These are phyloP conservation scores for Alectura lathami DNA, from an alignment of 2,113 vertebrate species.

Conservation along the genomic window DNA sequence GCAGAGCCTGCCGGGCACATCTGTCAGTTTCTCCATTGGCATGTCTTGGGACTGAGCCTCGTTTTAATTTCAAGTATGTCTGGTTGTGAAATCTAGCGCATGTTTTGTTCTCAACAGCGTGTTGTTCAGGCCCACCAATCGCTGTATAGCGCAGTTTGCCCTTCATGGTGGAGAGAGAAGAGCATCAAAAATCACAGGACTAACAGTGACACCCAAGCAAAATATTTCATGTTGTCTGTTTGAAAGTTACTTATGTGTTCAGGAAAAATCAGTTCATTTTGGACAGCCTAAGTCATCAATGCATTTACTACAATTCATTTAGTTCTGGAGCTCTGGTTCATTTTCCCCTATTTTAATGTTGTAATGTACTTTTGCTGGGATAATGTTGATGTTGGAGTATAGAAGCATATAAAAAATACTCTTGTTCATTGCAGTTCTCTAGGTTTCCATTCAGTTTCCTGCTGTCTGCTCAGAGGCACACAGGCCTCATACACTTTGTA, in stretches of 20 bases:
- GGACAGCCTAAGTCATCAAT: no score
- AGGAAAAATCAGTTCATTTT: background rate
- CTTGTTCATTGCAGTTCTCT: background rate
- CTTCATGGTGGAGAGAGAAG: background rate
- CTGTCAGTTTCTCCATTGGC: background rate
- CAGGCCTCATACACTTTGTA: fast-evolving
- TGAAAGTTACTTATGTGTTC: background rate
- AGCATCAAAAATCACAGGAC: background rate
- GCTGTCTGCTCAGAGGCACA: background rate
- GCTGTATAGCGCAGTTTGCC: background rate
- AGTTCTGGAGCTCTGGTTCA: background rate
- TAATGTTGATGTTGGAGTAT: fast-evolving
- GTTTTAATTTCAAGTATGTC: background rate
- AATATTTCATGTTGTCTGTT: background rate
- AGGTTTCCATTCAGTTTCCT: background rate
- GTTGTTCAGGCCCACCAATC: background rate
- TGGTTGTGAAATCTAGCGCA: background rate
- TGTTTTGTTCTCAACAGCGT: background rate
- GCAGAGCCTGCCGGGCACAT: fast-evolving
- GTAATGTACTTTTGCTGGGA: background rate
- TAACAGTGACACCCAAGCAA: background rate
- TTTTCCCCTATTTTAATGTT: background rate
- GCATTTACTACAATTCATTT: no score
- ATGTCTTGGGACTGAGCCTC: fast-evolving
- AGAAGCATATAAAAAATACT: background rate